Percentiles rank a stretch among this genome's conserved stretches.
Evolutionary conservation across 2,113 vertebrate species (phyloP).

Genomic region (Protomyctophum bolini): DNA sequence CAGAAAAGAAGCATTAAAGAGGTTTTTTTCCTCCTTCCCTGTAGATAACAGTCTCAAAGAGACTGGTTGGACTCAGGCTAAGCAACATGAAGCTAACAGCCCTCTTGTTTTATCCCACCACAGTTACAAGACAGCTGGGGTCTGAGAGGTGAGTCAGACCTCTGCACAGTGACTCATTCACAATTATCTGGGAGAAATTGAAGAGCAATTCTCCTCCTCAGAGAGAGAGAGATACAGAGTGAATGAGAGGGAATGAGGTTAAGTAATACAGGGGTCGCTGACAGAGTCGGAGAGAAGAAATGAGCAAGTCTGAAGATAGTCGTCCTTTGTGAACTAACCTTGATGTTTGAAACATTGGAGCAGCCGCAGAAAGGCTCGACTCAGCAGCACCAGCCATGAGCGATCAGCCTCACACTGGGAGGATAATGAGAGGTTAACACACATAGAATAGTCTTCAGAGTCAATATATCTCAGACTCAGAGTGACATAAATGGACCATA

Average conservation of each 20-base stretch:
- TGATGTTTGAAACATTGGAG: conserved; percentile 6
- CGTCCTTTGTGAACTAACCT: conserved; percentile 8
- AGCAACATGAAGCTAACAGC: not conserved
- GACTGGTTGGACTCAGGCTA: not conserved
- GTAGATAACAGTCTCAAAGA: no score
- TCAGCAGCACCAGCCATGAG: not conserved
- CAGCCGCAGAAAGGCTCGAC: not conserved
- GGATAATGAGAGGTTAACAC: not conserved
- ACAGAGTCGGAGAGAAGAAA: not conserved
- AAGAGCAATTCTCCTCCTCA: not conserved
- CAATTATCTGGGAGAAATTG: not conserved
- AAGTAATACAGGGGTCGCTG: not conserved
- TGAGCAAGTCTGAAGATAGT: not conserved
- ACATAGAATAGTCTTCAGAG: no score
- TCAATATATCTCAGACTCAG: no score
- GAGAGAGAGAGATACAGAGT: not conserved
- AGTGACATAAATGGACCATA: no score
- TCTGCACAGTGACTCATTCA: not conserved
- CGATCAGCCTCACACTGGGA: not conserved
- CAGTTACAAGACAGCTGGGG: not conserved
- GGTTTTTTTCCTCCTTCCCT: no score
- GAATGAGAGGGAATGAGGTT: not conserved
- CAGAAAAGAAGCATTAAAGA: not conserved
- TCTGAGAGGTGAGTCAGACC: not conserved
- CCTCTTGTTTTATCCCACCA: not conserved